Base-by-base conservation (phyloP, 2,888 invertebrate genomes). In the Zonitis immaculata region DNA sequence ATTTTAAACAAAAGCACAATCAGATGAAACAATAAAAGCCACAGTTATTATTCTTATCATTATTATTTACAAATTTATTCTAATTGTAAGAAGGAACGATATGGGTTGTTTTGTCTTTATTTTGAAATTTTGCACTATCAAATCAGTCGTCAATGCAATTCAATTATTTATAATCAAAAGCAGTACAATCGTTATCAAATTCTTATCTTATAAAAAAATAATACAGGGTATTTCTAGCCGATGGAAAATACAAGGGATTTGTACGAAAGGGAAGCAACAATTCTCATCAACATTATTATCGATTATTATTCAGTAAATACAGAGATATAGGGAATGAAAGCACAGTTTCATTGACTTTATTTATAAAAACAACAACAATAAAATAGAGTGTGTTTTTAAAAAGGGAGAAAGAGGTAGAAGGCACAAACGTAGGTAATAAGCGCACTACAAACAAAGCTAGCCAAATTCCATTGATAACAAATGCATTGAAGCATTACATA, bases 21-120 rank as follows among this genome's bases (percentile, higher is more conserved):
- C n/a, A n/a, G n/a, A n/a, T n/a, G n/a, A 59, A 61, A 61, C 56
- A 43, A 39, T 39, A 60, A 59, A 58, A 53, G 54, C 50, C 8
- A 16, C 16, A 42, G 27, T 44, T 51, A 49, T 49, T 47, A 35
- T 58, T 54, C 45, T 46, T 60, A 60, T 57, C 52, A 53, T 39
- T 6, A 39, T 20, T 39, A 62, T 60, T 48, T 60, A 62, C 62
- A 62, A 6, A 28, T 55, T n/a, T 55, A 51, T 45, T 44, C 42
- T 49, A 46, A 49, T 25, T 12, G n/a, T 1, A 11, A 39, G 9
- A 35, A 18, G 22, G 14, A 16, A 48, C 54, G 54, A 59, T 59
- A 57, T 58, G 54, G 57, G n/a, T n/a, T n/a, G n/a, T n/a, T n/a
- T n/a, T n/a, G n/a, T n/a, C n/a, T n/a, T n/a, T n/a, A 55, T 49